phyloP scores from a whole-genome alignment of 2,797 vertebrate genomes.

The Coendou prehensilis region DNA sequence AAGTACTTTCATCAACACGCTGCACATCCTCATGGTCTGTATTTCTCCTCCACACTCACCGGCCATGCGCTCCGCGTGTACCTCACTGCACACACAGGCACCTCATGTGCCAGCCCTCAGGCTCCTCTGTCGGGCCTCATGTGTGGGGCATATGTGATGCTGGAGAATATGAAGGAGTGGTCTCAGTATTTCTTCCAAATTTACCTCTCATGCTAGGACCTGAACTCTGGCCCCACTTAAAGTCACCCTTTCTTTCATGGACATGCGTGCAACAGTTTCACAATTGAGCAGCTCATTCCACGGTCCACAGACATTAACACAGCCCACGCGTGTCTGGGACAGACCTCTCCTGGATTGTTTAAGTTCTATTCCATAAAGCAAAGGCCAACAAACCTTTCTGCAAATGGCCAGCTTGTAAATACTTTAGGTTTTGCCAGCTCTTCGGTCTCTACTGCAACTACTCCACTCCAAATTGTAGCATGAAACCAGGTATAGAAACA shows the following conservation, averaged over 20 bases:
- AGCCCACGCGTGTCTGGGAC: neutral
- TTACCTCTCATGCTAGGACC: neutral
- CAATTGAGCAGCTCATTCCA: neutral
- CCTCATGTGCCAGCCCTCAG: neutral
- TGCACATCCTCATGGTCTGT: accelerated
- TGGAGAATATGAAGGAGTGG: neutral
- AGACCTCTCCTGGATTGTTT: neutral
- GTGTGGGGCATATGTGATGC: accelerated
- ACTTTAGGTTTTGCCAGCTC: neutral
- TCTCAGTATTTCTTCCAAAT: neutral
- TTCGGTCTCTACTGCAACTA: neutral
- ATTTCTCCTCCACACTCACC: neutral
- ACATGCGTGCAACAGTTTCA: neutral
- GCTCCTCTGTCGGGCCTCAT: neutral
- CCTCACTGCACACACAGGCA: neutral
- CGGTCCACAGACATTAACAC: neutral
- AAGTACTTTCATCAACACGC: neutral
- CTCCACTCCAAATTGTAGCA: neutral
- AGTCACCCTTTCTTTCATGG: neutral
- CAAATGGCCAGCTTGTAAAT: neutral
- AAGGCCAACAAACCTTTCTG: neutral
- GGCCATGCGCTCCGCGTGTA: neutral
- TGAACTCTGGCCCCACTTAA: neutral
- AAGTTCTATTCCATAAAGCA: neutral
- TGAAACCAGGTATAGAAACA: neutral